Conservation (phyloP, 2,888 invertebrate genomes). For the Drosophila limbata region DNA sequence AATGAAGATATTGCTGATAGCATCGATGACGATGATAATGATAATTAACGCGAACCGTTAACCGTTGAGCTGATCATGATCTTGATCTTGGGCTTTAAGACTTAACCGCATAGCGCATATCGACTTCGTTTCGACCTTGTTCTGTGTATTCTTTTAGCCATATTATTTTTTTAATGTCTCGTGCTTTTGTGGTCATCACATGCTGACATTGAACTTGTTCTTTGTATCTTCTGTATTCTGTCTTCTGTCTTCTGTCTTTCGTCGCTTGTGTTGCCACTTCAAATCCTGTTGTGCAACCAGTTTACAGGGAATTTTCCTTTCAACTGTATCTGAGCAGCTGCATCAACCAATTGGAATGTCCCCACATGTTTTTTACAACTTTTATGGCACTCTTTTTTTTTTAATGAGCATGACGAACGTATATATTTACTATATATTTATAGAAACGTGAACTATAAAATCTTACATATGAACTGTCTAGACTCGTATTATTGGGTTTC, state of each 20-base stretch:
- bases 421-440: not conserved
- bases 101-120: slow-evolving; percentile 50
- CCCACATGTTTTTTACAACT: slow-evolving; percentile 9
- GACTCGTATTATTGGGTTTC: slow-evolving; percentile 9
- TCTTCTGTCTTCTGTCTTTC: not conserved
- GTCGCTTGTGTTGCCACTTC: not conserved
- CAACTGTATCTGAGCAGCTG: slow-evolving; percentile 14
- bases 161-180: slow-evolving; percentile 19
- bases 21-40: not conserved
- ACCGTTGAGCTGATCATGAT: slow-evolving; percentile 16
- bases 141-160: slow-evolving; percentile 17
- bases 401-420: slow-evolving; percentile 14
- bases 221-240: not conserved
- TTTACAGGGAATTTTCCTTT: slow-evolving; percentile 52
- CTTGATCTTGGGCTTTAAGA: slow-evolving; percentile 32
- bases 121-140: slow-evolving; percentile 46
- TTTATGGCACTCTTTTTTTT: slow-evolving; percentile 15
- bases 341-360: slow-evolving; percentile 22
- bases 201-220: slow-evolving; percentile 56
- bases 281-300: slow-evolving; percentile 53
- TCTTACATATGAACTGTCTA: not conserved
- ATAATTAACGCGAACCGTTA: slow-evolving; percentile 23
- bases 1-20: not conserved
- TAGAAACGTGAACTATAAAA: slow-evolving; percentile 20
- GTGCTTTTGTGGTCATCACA: slow-evolving; percentile 16